Evolutionary conservation across 2,797 vertebrate genomes (phyloP).

Genomic region (Rhynchotus rufescens): DNA sequence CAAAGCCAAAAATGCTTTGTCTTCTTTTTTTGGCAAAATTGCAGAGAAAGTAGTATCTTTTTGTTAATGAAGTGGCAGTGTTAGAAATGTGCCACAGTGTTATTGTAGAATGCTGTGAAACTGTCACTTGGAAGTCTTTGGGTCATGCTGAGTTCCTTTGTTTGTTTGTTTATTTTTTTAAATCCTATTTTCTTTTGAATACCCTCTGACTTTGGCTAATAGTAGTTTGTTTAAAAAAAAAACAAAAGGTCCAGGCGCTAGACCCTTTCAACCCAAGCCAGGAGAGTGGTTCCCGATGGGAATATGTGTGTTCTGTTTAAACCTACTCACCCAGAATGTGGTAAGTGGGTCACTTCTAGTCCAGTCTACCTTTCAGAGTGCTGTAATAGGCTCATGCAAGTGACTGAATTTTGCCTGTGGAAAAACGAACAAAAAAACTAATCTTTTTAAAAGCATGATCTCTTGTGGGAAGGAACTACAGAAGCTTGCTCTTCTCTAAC

Average conservation of each 20-base stretch:
- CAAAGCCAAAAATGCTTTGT: not conserved
- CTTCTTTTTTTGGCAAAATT: not conserved
- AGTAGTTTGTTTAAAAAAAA: not conserved
- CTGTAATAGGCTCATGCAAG: not conserved
- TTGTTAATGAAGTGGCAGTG: not conserved
- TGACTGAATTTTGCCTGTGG: not conserved
- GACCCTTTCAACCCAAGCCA: not conserved
- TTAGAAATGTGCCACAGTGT: not conserved
- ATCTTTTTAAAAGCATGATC: not conserved
- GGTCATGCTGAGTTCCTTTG: conserved; percentile 23
- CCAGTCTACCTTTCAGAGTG: not conserved
- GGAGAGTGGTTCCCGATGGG: not conserved
- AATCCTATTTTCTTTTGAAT: not conserved
- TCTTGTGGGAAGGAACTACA: not conserved
- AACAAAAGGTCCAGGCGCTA: not conserved
- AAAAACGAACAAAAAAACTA: not conserved
- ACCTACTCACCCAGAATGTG: conserved; percentile 18
- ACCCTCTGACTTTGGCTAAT: not conserved
- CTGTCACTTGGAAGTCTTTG: not conserved
- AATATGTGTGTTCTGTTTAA: conserved; percentile 27
- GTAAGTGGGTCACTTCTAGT: conserved; percentile 5
- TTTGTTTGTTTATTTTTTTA: conserved; percentile 18
- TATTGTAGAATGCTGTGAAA: not conserved
- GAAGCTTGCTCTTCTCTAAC: not conserved
- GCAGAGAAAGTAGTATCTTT: not conserved